Base-by-base conservation (phyloP, 2,888 invertebrate genomes). In the Sipha maydis region DNA sequence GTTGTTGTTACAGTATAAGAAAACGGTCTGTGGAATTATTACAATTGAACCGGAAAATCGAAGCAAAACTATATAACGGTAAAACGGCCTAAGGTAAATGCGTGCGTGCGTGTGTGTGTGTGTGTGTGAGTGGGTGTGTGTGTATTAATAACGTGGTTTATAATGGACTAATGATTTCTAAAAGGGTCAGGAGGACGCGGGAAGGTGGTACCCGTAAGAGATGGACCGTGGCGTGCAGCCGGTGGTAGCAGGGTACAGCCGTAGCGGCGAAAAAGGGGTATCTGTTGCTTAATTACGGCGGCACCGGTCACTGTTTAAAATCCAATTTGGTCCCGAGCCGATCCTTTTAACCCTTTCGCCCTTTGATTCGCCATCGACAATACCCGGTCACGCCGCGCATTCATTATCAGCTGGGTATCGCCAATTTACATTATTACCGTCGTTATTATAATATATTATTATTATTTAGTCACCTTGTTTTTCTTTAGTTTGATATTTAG, bases 251-350 rank as follows among this genome's bases (percentile, higher is more conserved):
- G 67, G 67, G 67, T 80, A 84, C 25, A 11, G 38, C 34, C 38
- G 41, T 3, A 75, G 41, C 7, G 80, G 41, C 75, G 88, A 80
- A 86, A 86, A 79, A 61, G 61, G 80, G 80, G 48, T 88, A 88
- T 88, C 73, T 88, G 88, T 88, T 88, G 88, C 88, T 80, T 82
- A 82, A 88, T 88, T 82, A 88, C 80, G 79, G 28, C 78, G 56
- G 54, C 54, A 80, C 88, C 88, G 88, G 88, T 88, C 88, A 88
- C 82, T 88, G 88, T 88, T 88, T 88, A 88, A 88, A 82, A 88
- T 88, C 75, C 88, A 88, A 88, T 88, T 88, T 88, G 88, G 88
- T 75, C 82, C 75, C 75, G 41, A 88, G 80, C 79, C 86, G 86
- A 80, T 88, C 88, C 88, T 82, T 88, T 88, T 88, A 82, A 82